A percentile compares a stretch with the other conserved stretches of the same genome.
These are phyloP conservation scores for Halyomorpha halys DNA, from an alignment of 1,140 invertebrate species.

Conservation along the genomic window DNA sequence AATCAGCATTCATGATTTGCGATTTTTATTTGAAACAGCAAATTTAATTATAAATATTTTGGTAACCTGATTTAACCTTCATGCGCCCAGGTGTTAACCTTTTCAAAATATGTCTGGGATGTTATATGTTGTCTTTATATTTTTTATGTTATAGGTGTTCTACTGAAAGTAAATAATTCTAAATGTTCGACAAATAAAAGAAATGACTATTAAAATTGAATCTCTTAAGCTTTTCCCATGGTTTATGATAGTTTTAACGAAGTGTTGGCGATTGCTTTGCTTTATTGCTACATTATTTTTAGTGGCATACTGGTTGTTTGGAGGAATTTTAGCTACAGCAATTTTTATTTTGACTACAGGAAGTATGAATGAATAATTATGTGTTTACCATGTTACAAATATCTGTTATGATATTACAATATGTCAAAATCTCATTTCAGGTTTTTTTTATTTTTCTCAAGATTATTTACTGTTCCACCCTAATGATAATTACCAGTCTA, in stretches of 20 bases:
- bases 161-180: neutral
- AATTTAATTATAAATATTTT: no score
- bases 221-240: slow-evolving; percentile 20
- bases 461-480: slow-evolving; percentile 82
- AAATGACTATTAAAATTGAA: slow-evolving; percentile 22
- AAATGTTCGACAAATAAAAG: neutral
- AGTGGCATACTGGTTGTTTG: slow-evolving; percentile 70
- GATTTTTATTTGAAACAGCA: no score
- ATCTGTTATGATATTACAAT: no score
- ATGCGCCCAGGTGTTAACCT: slow-evolving; percentile 2
- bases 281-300: slow-evolving; percentile 53
- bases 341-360: slow-evolving; percentile 17
- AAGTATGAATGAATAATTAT: slow-evolving; percentile 9
- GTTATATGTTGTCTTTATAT: neutral
- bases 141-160: neutral
- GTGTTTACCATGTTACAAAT: neutral
- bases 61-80: slow-evolving; percentile 1
- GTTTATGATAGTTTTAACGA: slow-evolving; percentile 19
- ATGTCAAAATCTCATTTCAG: slow-evolving; percentile 39
- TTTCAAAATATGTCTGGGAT: neutral
- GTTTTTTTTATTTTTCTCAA: slow-evolving; percentile 71
- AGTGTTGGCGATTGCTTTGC: slow-evolving; percentile 45
- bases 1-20: no score
- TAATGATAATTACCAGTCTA: slow-evolving; percentile 67
- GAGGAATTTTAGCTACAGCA: slow-evolving; percentile 54